Conservation (phyloP, 2,113 vertebrate species). For the Rhinolophus sinicus region DNA sequence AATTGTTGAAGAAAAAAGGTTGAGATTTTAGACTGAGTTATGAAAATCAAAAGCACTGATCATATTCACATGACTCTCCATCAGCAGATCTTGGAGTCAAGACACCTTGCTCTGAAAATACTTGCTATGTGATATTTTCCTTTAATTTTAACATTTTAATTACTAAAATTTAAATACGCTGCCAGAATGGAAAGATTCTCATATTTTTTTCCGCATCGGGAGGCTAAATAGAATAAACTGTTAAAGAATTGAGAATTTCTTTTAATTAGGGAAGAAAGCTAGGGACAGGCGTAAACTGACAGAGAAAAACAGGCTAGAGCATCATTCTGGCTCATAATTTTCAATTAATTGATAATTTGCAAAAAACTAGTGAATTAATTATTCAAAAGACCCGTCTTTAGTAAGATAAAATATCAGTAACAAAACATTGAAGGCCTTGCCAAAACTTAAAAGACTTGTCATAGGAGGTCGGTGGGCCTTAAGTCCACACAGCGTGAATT, state of each 20-base stretch:
- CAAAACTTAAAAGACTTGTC: neutral
- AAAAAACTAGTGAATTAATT: conserved; percentile 4
- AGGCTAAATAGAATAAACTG: conserved; percentile 3
- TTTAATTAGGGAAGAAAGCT: conserved; percentile 47
- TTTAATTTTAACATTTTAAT: conserved; percentile 46
- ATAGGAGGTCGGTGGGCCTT: neutral
- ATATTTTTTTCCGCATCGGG: neutral
- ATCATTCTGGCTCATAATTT: conserved; percentile 2
- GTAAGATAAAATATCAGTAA: neutral
- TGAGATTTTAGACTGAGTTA: neutral
- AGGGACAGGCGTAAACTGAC: neutral
- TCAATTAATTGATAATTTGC: conserved; percentile 14
- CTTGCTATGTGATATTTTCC: neutral
- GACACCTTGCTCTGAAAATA: neutral
- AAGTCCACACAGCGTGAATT: accelerated
- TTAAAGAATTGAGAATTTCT: neutral
- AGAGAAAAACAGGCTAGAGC: neutral
- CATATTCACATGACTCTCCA: neutral
- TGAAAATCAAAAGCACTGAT: neutral
- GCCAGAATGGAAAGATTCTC: neutral
- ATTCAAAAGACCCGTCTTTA: neutral
- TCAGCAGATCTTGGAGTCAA: neutral
- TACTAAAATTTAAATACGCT: conserved; percentile 34
- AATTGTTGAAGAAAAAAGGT: neutral
- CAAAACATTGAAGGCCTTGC: neutral